These are phyloP conservation scores for Ectobius pallidus DNA, from an alignment of 2,888 invertebrate species.

Conservation along the genomic window DNA sequence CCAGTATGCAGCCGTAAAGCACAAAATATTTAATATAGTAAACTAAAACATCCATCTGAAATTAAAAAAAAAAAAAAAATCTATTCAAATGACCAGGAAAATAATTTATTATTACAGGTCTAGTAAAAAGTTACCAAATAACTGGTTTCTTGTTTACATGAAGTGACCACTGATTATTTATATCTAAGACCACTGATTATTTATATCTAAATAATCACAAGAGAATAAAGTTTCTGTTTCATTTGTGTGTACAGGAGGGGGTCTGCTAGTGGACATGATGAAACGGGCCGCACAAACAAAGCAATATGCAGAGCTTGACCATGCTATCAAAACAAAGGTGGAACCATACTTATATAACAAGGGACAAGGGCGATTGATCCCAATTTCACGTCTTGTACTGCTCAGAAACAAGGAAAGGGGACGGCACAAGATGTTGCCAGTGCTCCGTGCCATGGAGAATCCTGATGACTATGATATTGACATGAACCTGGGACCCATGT, in stretches of 20 bases:
- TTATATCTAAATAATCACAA: too few species aligned
- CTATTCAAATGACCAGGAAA: too few species aligned
- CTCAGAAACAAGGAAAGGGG: conserved; percentile 85
- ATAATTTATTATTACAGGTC: too few species aligned
- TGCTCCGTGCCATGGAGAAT: conserved; percentile 79
- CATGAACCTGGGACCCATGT: conserved; percentile 68
- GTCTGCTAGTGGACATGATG: conserved; percentile 92
- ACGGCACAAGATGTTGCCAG: conserved; percentile 78
- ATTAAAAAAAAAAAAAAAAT: too few species aligned
- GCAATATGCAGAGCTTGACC: conserved; percentile 90
- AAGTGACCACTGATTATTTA: too few species aligned
- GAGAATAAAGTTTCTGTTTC: too few species aligned
- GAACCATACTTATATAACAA: conserved; percentile 93
- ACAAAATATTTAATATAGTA: too few species aligned
- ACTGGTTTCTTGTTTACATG: too few species aligned
- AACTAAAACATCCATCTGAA: too few species aligned
- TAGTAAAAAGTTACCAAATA: too few species aligned
- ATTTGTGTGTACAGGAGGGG: conserved; percentile 85
- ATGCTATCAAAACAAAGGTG: conserved; percentile 89
- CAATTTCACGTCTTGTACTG: conserved; percentile 86
- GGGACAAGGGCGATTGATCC: conserved; percentile 89
- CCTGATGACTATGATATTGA: conserved; percentile 85
- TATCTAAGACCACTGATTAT: too few species aligned
- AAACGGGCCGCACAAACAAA: conserved; percentile 88
- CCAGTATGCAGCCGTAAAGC: too few species aligned